Percentiles rank a stretch among this genome's conserved stretches.
phyloP scores from a whole-genome alignment of 2,888 invertebrate genomes.

The Drosophila subsilvestris region DNA sequence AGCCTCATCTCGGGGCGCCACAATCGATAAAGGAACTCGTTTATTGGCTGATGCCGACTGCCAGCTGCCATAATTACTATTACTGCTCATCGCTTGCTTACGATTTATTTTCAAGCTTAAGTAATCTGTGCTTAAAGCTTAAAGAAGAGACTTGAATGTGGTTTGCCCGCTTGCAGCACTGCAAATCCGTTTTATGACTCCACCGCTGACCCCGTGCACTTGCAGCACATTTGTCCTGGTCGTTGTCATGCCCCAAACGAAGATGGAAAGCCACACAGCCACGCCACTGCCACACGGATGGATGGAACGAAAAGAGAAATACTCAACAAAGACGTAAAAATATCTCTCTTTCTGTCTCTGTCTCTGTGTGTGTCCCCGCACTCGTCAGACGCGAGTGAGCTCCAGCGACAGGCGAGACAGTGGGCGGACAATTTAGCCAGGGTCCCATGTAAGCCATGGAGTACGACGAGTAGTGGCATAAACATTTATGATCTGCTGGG shows the following conservation, averaged over 20 bases:
- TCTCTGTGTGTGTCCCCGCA: too few relatives aligned
- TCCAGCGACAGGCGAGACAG: background rate
- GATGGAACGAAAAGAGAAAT: slow-evolving; percentile 1
- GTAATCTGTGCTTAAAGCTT: slow-evolving; percentile 33
- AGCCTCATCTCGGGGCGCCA: slow-evolving; percentile 12
- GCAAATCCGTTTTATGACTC: slow-evolving; percentile 37
- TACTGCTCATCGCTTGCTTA: background rate
- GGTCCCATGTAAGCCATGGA: slow-evolving; percentile 18
- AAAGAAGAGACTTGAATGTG: slow-evolving; percentile 24
- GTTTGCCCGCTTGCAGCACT: background rate
- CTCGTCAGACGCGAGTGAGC: too few relatives aligned
- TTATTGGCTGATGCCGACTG: slow-evolving; percentile 14
- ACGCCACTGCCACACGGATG: background rate
- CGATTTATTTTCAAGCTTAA: slow-evolving; percentile 16
- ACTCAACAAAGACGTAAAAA: slow-evolving; percentile 10
- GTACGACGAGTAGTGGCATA: slow-evolving; percentile 39
- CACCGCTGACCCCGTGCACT: slow-evolving; percentile 43
- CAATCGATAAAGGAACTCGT: slow-evolving; percentile 27
- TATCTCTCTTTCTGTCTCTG: background rate
- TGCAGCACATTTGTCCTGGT: slow-evolving; percentile 51
- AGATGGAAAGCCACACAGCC: slow-evolving; percentile 45
- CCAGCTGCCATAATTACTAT: background rate
- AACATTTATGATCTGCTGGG: slow-evolving; percentile 60
- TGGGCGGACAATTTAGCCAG: slow-evolving; percentile 38
- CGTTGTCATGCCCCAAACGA: slow-evolving; percentile 43